Evolutionary conservation across 2,888 invertebrate species (phyloP).

Genomic region (Phlogophora meticulosa): DNA sequence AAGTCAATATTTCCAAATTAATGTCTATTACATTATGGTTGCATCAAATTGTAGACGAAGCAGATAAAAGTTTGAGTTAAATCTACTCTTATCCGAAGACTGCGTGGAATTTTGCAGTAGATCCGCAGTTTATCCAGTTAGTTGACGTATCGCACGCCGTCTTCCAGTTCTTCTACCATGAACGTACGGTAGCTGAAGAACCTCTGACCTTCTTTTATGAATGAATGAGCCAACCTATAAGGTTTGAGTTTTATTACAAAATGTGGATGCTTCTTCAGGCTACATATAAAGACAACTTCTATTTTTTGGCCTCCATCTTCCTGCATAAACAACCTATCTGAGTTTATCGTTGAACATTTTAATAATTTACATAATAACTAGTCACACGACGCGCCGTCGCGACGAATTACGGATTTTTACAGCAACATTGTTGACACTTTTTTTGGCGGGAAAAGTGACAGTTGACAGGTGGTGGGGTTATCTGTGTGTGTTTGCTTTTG

Average conservation of each 20-base stretch:
- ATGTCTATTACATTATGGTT: background rate
- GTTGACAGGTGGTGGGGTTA: constrained; percentile 65
- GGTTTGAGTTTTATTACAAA: background rate
- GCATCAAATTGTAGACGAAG: background rate
- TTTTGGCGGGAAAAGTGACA: constrained; percentile 62
- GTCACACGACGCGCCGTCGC: constrained; percentile 3
- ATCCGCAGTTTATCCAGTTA: background rate
- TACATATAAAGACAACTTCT: background rate
- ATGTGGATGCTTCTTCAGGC: background rate
- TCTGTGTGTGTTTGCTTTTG: constrained; percentile 49
- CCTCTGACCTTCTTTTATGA: background rate
- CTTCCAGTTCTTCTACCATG: background rate
- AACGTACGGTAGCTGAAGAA: background rate
- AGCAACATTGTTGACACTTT: constrained; percentile 38
- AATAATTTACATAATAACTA: constrained; percentile 41
- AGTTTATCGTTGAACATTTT: background rate
- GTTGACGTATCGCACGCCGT: constrained; percentile 10
- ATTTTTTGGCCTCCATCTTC: background rate
- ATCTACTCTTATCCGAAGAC: background rate
- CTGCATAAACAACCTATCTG: background rate
- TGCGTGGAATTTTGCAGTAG: background rate
- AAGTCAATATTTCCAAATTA: background rate
- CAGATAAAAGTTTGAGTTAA: background rate
- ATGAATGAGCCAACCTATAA: background rate
- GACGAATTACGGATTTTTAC: constrained; percentile 50